These are phyloP conservation scores for Agapetus fuscipes DNA, from an alignment of 2,888 invertebrate genomes.

Conservation along the genomic window DNA sequence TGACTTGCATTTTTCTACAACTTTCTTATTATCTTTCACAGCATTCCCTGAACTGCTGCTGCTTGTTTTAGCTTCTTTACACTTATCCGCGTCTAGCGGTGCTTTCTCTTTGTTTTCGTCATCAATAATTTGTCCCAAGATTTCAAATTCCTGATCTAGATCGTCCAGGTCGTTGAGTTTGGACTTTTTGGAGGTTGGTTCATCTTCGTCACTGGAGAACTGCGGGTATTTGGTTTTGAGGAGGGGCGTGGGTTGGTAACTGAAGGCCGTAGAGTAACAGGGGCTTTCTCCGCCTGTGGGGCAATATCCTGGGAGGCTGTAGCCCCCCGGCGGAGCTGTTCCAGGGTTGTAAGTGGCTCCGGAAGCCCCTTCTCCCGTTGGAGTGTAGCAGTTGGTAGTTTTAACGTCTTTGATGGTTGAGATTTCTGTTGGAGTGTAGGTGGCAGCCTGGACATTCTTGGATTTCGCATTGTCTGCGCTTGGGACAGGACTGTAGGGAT, in stretches of 20 bases:
- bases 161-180: slow-evolving; percentile 26
- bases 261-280: slow-evolving; percentile 18
- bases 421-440: slow-evolving; percentile 11
- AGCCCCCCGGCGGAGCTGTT: slow-evolving; percentile 4
- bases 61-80: slow-evolving; percentile 1
- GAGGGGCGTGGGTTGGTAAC: slow-evolving; percentile 41
- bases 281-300: slow-evolving; percentile 7
- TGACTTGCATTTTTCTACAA: background rate
- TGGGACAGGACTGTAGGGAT: slow-evolving; percentile 9
- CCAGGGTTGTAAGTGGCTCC: slow-evolving; percentile 17
- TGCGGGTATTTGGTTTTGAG: slow-evolving; percentile 32
- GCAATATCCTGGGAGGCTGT: slow-evolving; percentile 10
- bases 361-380: slow-evolving; percentile 5
- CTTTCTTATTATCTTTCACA: background rate
- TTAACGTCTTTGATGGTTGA: slow-evolving; percentile 1
- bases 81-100: slow-evolving; percentile 1
- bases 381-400: slow-evolving; percentile 7
- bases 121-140: slow-evolving; percentile 42
- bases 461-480: background rate
- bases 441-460: too few relatives aligned
- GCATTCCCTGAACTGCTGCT: too few relatives aligned
- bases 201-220: slow-evolving; percentile 45
- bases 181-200: slow-evolving; percentile 34
- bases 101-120: too few relatives aligned
- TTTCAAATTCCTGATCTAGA: slow-evolving; percentile 42